Percentiles rank a stretch among this genome's conserved stretches.
Evolutionary conservation across 2,888 invertebrate species (phyloP).

Genomic region (Synergus laeviventris): DNA sequence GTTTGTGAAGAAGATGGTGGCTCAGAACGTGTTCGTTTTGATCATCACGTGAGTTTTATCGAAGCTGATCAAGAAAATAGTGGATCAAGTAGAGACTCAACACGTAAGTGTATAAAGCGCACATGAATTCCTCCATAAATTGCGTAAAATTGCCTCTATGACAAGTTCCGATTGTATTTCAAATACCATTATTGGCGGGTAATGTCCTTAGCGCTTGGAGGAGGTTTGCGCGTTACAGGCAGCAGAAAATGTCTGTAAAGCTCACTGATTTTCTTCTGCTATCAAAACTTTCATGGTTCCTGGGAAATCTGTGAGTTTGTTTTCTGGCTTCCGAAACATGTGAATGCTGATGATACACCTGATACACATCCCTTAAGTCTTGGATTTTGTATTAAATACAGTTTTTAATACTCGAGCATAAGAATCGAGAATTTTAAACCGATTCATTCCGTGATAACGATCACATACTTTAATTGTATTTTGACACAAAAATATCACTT

Average conservation of each 20-base stretch:
- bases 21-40: constrained; percentile 82
- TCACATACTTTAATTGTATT: background rate
- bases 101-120: constrained; percentile 47
- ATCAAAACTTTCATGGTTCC: too few species aligned
- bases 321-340: too few species aligned
- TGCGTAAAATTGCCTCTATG: background rate
- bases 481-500: background rate
- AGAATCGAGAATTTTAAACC: too few species aligned
- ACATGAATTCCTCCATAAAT: background rate
- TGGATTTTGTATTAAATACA: too few species aligned
- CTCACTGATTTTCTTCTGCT: background rate
- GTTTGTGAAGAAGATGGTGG: constrained; percentile 78
- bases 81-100: constrained; percentile 60
- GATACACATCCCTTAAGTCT: too few species aligned
- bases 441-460: background rate
- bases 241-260: background rate
- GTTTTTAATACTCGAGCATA: background rate
- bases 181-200: constrained; percentile 46
- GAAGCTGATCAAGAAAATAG: constrained; percentile 75
- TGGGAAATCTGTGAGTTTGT: too few species aligned
- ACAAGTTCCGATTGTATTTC: background rate
- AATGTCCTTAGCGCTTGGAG: constrained; percentile 22
- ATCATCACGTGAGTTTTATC: constrained; percentile 81
- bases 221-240: background rate
- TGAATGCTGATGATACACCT: too few species aligned